phyloP scores from a whole-genome alignment of 2,888 invertebrate species.

The Hydrotaea cyrtoneurina region DNA sequence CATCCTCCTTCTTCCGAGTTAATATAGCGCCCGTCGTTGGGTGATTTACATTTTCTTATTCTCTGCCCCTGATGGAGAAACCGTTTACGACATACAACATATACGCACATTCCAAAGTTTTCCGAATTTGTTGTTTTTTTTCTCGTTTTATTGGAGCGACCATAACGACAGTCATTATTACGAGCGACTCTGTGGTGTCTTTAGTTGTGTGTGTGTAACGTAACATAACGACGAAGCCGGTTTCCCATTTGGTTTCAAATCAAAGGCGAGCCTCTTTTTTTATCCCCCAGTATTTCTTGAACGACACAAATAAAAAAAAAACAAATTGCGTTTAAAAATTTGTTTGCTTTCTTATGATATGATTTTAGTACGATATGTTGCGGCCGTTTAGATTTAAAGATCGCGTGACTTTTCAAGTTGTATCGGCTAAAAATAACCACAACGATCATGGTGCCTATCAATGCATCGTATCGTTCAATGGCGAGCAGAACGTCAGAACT shows the following conservation, averaged over 20 bases:
- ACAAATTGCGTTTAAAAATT: background rate
- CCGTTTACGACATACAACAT: background rate
- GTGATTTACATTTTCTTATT: background rate
- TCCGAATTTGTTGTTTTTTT: background rate
- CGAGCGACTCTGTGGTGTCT: background rate
- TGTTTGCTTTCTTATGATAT: slow-evolving; percentile 1
- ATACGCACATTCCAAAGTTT: background rate
- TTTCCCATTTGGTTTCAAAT: slow-evolving; percentile 38
- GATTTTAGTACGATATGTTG: background rate
- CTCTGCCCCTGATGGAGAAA: background rate
- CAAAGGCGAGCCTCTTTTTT: slow-evolving; percentile 43
- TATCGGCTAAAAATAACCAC: background rate
- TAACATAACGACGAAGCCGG: background rate
- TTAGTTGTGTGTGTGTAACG: background rate
- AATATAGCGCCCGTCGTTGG: background rate
- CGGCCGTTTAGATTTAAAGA: background rate
- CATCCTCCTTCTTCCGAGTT: background rate
- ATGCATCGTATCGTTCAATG: no score
- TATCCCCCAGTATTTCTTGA: background rate
- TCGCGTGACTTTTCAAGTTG: background rate
- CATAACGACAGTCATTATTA: slow-evolving; percentile 3
- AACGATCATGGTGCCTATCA: background rate
- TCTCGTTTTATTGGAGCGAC: background rate
- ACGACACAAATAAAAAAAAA: background rate
- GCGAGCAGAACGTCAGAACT: no score